Evolutionary conservation across 2,888 invertebrate species (phyloP), one percentile per base, ranked within the genome.

Genomic region (Tinea pellionella): DNA sequence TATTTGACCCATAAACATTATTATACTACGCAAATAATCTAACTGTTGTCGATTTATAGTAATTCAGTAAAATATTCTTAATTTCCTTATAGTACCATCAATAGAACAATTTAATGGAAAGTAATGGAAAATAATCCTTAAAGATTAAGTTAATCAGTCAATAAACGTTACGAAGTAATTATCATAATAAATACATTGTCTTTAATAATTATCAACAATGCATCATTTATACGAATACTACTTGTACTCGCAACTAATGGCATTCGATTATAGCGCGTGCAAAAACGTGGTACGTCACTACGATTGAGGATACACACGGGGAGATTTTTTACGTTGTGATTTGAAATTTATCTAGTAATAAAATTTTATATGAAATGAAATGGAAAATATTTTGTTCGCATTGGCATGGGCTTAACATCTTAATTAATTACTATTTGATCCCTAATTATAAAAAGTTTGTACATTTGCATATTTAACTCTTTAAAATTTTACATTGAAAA

Each of bases 141-240:
- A 37, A 47, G 47, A 32, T 57, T 57, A 32, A n/a, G 30, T 32
- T 57, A 57, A 57, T 53, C 57, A 57, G 15, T 32, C 32, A 57
- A 57, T 57, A 57, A 57, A 53, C 53, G 53, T 24, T 53, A 24
- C 53, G 24, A 57, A 57, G 32, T 13, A 57, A 57, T 57, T 57
- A 57, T 13, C 57, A 57, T 57, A 57, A 57, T 57, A 32, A 57
- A 57, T 32, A 32, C 57, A 57, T 57, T 57, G 57, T 57, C 57
- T 32, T 24, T 57, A n/a, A n/a, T n/a, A n/a, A 30, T 29, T 57
- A 57, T 32, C 30, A 32, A 57, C 57, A 57, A 57, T 57, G 32
- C 57, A 57, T 57, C 57, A 57, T 57, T 57, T 13, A 57, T 19
- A 32, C 32, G 32, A 57, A 57, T 57, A 32, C 51, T n/a, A n/a